These are phyloP conservation scores for Macrophya annulata DNA, from an alignment of 2,888 invertebrate genomes.

Conservation along the genomic window DNA sequence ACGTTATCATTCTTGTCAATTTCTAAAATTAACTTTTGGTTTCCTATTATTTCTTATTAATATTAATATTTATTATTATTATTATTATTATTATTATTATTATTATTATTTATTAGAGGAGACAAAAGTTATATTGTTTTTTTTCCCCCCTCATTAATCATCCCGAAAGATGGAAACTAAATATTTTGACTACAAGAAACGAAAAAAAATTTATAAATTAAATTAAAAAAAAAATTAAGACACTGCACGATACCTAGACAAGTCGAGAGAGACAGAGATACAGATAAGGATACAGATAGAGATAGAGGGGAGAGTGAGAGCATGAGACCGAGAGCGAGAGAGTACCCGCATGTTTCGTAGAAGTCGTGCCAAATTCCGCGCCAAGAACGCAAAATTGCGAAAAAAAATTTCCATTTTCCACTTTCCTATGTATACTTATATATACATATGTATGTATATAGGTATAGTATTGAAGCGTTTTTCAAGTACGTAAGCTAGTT, in stretches of 20 bases:
- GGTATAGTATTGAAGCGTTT: too few relatives aligned
- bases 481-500: not conserved
- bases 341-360: not conserved
- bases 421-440: too few relatives aligned
- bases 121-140: not conserved
- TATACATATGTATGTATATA: too few relatives aligned
- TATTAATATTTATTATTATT: too few relatives aligned
- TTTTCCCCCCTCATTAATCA: not conserved
- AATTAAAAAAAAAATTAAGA: not conserved
- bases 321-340: too few relatives aligned
- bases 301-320: too few relatives aligned
- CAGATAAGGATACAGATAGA: too few relatives aligned
- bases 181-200: not conserved
- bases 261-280: not conserved
- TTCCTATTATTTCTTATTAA: too few relatives aligned
- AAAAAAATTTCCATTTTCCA: not conserved
- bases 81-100: too few relatives aligned
- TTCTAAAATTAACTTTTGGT: not conserved
- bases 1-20: not conserved
- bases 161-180: not conserved
- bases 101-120: too few relatives aligned
- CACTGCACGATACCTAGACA: not conserved
- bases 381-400: constrained; percentile 22
- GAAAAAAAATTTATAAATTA: not conserved
- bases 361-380: constrained; percentile 27